These are phyloP conservation scores for Dendrocopos noguchii DNA, from an alignment of 2,113 vertebrate genomes.

Conservation along the genomic window DNA sequence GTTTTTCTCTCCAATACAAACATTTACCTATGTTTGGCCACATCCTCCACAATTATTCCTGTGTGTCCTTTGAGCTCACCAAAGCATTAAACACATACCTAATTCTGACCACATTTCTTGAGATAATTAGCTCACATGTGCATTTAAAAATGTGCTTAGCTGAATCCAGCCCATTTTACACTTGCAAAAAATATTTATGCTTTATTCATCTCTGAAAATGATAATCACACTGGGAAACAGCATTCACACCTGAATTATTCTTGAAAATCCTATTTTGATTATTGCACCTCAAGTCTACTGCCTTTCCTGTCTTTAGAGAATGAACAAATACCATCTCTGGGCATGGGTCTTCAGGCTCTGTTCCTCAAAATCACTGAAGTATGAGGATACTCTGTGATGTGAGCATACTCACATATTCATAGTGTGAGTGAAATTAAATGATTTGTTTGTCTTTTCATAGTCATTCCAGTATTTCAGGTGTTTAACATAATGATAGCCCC, in stretches of 20 bases:
- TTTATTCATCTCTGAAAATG: background rate
- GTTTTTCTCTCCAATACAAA: background rate
- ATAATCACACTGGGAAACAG: background rate
- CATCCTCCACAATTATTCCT: background rate
- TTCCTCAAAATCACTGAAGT: background rate
- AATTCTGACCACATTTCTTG: background rate
- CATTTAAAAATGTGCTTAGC: background rate
- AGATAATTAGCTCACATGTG: background rate
- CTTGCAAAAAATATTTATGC: background rate
- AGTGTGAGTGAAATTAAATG: background rate
- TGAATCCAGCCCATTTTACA: background rate
- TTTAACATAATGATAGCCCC: slow-evolving; percentile 29
- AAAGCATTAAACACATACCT: background rate
- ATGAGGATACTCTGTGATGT: background rate
- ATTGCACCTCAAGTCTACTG: background rate
- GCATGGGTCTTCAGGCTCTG: background rate
- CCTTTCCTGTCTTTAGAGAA: background rate
- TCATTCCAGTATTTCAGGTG: slow-evolving; percentile 32
- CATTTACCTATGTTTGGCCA: background rate
- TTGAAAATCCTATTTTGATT: slow-evolving; percentile 1
- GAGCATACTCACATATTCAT: background rate
- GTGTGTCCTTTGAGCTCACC: background rate
- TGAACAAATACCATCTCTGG: background rate
- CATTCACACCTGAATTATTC: background rate
- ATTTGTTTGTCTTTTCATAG: slow-evolving; percentile 36